phyloP scores from a whole-genome alignment of 2,797 vertebrate genomes.

The Schizothorax lantsangensis region DNA sequence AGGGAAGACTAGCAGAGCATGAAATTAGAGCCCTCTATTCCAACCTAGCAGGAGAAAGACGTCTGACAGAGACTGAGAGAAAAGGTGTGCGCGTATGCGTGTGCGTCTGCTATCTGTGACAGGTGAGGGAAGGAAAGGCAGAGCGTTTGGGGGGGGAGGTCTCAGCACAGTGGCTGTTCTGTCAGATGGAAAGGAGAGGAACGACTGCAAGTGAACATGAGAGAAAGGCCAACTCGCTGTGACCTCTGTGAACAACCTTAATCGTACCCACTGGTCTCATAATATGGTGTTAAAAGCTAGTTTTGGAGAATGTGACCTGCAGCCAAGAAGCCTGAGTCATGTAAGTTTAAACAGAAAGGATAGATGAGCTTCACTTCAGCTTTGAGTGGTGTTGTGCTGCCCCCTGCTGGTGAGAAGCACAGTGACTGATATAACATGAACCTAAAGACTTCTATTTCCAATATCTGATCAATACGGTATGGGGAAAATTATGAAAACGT shows the following conservation, averaged over 20 bases:
- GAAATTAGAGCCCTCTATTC: conserved; percentile 62
- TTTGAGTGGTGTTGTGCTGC: conserved; percentile 50
- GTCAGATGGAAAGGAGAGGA: conserved; percentile 28
- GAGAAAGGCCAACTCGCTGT: not conserved
- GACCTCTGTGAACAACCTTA: conserved; percentile 36
- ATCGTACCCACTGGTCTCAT: not conserved
- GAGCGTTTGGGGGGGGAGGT: not conserved
- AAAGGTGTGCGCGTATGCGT: not conserved
- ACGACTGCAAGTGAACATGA: conserved; percentile 35
- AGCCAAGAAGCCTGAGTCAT: not conserved
- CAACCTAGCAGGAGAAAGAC: conserved; percentile 48
- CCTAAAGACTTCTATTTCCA: not conserved
- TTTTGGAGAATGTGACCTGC: conserved; percentile 12
- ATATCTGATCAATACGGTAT: too few relatives aligned
- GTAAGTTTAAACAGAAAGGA: not conserved
- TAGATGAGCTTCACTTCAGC: not conserved
- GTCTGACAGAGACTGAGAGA: conserved; percentile 36
- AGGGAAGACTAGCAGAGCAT: conserved; percentile 59
- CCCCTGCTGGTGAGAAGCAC: conserved; percentile 45
- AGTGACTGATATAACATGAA: not conserved
- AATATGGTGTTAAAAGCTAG: conserved; percentile 7
- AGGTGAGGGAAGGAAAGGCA: conserved; percentile 30
- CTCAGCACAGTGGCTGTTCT: conserved; percentile 40
- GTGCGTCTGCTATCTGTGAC: conserved; percentile 23
- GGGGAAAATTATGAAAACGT: not conserved